A percentile compares a stretch with the other conserved stretches of the same genome.
These are phyloP conservation scores for Brachystomella parvula DNA, from an alignment of 1,140 invertebrate species.

Conservation along the genomic window DNA sequence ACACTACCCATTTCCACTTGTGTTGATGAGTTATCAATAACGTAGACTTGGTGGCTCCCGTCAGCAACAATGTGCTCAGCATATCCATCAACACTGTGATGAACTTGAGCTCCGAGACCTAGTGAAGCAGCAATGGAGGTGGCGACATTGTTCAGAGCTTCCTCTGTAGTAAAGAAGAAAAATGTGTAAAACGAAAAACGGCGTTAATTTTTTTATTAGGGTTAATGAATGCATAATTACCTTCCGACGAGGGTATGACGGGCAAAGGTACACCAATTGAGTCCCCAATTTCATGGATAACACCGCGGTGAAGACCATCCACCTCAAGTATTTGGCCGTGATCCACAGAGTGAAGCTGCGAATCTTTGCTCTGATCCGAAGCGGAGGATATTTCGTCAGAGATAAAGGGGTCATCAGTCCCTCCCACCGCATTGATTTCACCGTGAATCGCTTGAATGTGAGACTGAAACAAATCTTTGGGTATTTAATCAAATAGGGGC, in stretches of 20 bases:
- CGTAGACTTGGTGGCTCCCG: slow-evolving; percentile 24
- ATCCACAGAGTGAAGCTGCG: background rate
- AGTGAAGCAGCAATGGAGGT: slow-evolving; percentile 52
- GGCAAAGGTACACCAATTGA: slow-evolving; percentile 21
- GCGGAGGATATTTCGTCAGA: no score
- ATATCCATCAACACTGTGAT: background rate
- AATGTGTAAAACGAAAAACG: slow-evolving; percentile 37
- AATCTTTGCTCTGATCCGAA: no score
- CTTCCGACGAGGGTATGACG: slow-evolving; percentile 35
- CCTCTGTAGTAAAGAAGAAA: slow-evolving; percentile 48
- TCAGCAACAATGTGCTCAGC: slow-evolving; percentile 24
- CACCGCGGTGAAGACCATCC: slow-evolving; percentile 14
- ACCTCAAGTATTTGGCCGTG: background rate
- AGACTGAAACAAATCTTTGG: slow-evolving; percentile 38
- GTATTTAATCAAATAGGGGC: slow-evolving; percentile 1
- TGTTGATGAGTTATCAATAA: slow-evolving; percentile 27
- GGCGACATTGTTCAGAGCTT: slow-evolving; percentile 49
- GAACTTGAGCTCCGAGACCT: slow-evolving; percentile 46
- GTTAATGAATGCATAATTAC: slow-evolving; percentile 5
- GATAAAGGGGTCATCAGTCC: background rate
- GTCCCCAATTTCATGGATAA: slow-evolving; percentile 10
- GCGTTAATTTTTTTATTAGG: background rate
- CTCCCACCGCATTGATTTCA: slow-evolving; percentile 39
- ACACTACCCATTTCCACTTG: slow-evolving; percentile 32
- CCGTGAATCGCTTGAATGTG: slow-evolving; percentile 58